Evolutionary conservation across 2,888 invertebrate species (phyloP).

Genomic region (Drosophila quinaria): DNA sequence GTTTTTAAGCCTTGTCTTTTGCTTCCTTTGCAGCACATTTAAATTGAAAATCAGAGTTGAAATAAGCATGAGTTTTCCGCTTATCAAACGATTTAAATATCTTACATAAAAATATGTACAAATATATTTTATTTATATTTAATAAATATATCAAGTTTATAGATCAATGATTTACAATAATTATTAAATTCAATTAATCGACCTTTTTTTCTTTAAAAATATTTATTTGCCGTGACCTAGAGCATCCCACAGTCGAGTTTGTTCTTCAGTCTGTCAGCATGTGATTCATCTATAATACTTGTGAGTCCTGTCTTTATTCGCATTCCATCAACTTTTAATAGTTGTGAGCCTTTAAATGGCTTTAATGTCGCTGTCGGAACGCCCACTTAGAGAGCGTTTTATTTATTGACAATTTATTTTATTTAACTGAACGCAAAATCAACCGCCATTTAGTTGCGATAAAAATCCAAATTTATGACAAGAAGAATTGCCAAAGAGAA

Average conservation of each 20-base stretch:
- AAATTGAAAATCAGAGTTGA: conserved; percentile 12
- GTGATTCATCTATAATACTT: conserved; percentile 39
- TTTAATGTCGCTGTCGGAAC: conserved; percentile 25
- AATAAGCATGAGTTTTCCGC: conserved; percentile 14
- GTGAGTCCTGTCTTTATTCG: conserved; percentile 33
- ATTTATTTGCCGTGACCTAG: neutral
- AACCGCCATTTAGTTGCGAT: conserved; percentile 74
- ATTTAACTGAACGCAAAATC: conserved; percentile 61
- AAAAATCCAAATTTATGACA: conserved; percentile 59
- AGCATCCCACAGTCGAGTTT: neutral
- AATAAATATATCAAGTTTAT: too few species aligned
- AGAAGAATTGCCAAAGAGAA: conserved; percentile 3
- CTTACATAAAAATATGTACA: neutral
- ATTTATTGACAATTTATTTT: conserved; percentile 77
- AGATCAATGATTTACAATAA: too few species aligned
- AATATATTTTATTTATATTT: neutral
- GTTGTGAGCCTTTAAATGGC: conserved; percentile 19
- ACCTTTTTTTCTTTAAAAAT: neutral
- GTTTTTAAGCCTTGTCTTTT: conserved; percentile 35
- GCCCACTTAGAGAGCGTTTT: conserved; percentile 44
- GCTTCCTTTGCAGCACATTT: conserved; percentile 23
- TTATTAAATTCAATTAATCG: too few species aligned
- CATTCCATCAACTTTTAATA: neutral
- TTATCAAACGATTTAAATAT: conserved; percentile 11
- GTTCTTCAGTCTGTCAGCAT: neutral